These are phyloP conservation scores for Oryctes rhinoceros DNA, from an alignment of 1,140 invertebrate species.

Conservation along the genomic window DNA sequence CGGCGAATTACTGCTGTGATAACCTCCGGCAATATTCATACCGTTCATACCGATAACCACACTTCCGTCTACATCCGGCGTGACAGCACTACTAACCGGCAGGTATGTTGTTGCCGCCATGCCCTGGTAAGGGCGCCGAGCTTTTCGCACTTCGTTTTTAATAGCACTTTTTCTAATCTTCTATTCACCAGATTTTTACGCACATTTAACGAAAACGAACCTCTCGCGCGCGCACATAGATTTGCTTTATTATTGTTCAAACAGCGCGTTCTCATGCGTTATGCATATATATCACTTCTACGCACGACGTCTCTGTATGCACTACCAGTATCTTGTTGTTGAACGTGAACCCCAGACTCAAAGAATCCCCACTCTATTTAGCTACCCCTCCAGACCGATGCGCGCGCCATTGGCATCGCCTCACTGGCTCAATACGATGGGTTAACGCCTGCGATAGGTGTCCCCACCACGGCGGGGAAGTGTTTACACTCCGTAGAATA, in stretches of 20 bases:
- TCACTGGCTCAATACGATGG: conserved; percentile 52
- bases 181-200: conserved; percentile 4
- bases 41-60: conserved; percentile 78
- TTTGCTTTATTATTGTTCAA: conserved; percentile 23
- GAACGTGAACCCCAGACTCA: conserved; percentile 41
- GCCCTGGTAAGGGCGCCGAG: conserved; percentile 70
- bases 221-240: conserved; percentile 23
- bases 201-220: conserved; percentile 24
- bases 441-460: conserved; percentile 59
- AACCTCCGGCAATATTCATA: conserved; percentile 74
- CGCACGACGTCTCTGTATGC: conserved; percentile 59
- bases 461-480: conserved; percentile 58
- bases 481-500: conserved; percentile 60
- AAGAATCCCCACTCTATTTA: conserved; percentile 58
- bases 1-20: conserved; percentile 77
- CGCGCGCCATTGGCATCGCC: conserved; percentile 53
- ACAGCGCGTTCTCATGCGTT: conserved; percentile 54
- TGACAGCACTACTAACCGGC: conserved; percentile 76
- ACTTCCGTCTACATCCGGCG: conserved; percentile 78
- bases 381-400: conserved; percentile 61
- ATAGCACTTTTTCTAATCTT: background rate
- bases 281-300: conserved; percentile 62
- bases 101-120: conserved; percentile 89
- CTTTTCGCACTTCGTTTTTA: conserved; percentile 43
- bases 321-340: conserved; percentile 43